These are phyloP conservation scores for Lottia scabra DNA, from an alignment of 2,888 invertebrate genomes.

Conservation along the genomic window DNA sequence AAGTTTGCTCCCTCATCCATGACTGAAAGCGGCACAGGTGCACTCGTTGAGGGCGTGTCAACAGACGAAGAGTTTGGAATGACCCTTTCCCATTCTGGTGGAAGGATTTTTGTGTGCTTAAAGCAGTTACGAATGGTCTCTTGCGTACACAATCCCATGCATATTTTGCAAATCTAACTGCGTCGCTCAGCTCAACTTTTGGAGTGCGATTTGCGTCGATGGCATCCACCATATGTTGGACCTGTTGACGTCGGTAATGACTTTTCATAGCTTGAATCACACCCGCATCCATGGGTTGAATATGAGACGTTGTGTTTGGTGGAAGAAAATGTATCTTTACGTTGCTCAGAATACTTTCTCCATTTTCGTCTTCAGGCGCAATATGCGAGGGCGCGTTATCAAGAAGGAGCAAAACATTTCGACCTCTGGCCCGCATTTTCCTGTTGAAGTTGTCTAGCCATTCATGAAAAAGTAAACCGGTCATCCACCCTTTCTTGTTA, in stretches of 20 bases:
- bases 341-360: no score
- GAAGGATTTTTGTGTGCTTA: conserved; percentile 11
- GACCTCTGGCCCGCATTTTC: conserved; percentile 10
- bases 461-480: conserved; percentile 24
- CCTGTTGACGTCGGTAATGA: conserved; percentile 13
- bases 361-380: no score
- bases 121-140: conserved; percentile 11
- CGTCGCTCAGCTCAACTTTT: conserved; percentile 13
- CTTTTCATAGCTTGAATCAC: conserved; percentile 22
- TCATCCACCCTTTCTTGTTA: conserved; percentile 39
- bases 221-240: conserved; percentile 6
- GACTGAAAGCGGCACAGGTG: no score
- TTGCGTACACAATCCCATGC: conserved; percentile 17
- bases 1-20: no score
- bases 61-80: background rate
- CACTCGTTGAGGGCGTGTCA: no score
- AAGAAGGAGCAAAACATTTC: conserved; percentile 24
- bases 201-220: conserved; percentile 12
- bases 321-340: conserved; percentile 20
- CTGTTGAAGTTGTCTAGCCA: conserved; percentile 22
- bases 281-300: conserved; percentile 29
- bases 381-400: conserved; percentile 29
- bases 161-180: conserved; percentile 3
- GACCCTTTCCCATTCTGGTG: background rate
- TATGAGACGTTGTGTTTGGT: conserved; percentile 21